Conservation (phyloP, 2,797 vertebrate species). For the Denticeps clupeoides region DNA sequence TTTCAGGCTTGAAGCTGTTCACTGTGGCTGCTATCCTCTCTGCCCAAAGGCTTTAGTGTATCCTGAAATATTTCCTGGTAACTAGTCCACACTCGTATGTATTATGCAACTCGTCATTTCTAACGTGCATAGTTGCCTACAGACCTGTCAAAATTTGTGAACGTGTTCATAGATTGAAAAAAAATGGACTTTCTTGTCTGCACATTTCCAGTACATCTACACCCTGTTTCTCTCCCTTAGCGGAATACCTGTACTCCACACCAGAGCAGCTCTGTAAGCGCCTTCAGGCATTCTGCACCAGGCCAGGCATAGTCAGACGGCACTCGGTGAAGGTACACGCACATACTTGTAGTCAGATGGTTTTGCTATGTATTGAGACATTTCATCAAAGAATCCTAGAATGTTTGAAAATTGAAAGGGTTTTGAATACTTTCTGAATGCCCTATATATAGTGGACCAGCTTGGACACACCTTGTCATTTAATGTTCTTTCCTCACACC, state of each 20-base stretch:
- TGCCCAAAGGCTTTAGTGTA: conserved; percentile 88
- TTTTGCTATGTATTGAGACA: too few species aligned
- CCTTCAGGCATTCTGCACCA: conserved; percentile 78
- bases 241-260: conserved; percentile 90
- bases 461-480: too few species aligned
- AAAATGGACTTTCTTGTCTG: conserved; percentile 82
- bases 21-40: conserved; percentile 89
- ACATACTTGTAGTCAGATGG: neutral
- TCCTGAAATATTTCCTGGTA: conserved; percentile 95
- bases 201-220: too few species aligned
- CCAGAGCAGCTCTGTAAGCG: conserved; percentile 87
- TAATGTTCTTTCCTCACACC: conserved; percentile 2
- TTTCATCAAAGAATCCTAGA: too few species aligned
- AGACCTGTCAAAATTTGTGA: too few species aligned
- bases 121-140: too few species aligned
- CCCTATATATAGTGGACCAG: too few species aligned
- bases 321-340: conserved; percentile 74
- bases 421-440: too few species aligned
- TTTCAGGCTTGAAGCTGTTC: conserved; percentile 84
- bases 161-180: conserved; percentile 83
- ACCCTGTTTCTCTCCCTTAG: conserved; percentile 56
- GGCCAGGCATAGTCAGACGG: conserved; percentile 68
- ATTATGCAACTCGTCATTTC: too few species aligned
- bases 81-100: too few species aligned
- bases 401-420: too few species aligned